phyloP scores from a whole-genome alignment of 2,797 vertebrate genomes.

The Pangasius larnaudii region DNA sequence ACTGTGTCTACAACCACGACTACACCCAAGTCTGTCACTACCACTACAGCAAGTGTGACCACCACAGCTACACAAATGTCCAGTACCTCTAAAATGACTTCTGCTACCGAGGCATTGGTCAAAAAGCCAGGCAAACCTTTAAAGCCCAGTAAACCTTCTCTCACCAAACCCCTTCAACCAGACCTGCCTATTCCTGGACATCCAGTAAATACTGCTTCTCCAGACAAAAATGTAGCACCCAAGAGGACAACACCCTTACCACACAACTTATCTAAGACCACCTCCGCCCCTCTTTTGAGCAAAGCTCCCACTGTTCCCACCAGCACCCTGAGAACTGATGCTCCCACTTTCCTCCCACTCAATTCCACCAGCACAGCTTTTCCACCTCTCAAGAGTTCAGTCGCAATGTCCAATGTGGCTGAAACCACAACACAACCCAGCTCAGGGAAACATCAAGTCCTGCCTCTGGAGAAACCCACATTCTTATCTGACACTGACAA shows the following conservation, averaged over 20 bases:
- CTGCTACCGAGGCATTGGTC: conserved; percentile 40
- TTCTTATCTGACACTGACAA: conserved; percentile 54
- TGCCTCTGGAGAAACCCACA: conserved; percentile 42
- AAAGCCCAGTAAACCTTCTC: conserved; percentile 57
- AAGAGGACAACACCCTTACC: conserved; percentile 53
- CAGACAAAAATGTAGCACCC: conserved; percentile 50
- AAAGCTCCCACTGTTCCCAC: conserved; percentile 41
- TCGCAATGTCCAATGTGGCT: conserved; percentile 36
- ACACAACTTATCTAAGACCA: conserved; percentile 58
- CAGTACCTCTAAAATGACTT: conserved; percentile 41
- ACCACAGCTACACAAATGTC: conserved; percentile 43
- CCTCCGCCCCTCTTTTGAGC: conserved; percentile 50
- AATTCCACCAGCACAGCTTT: conserved; percentile 54
- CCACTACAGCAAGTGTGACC: conserved; percentile 51
- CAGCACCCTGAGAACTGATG: conserved; percentile 58
- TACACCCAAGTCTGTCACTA: conserved; percentile 47
- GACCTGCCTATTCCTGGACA: conserved; percentile 57
- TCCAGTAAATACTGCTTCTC: conserved; percentile 45
- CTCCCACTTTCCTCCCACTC: conserved; percentile 44
- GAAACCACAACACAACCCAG: conserved; percentile 48
- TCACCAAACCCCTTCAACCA: conserved; percentile 52
- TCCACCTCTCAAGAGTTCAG: conserved; percentile 57
- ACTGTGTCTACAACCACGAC: conserved; percentile 58
- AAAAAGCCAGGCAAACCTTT: conserved; percentile 60
- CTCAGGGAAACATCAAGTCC: conserved; percentile 37